Base-by-base conservation (phyloP, 2,888 invertebrate species). In the Gonocerus acuteangulatus region DNA sequence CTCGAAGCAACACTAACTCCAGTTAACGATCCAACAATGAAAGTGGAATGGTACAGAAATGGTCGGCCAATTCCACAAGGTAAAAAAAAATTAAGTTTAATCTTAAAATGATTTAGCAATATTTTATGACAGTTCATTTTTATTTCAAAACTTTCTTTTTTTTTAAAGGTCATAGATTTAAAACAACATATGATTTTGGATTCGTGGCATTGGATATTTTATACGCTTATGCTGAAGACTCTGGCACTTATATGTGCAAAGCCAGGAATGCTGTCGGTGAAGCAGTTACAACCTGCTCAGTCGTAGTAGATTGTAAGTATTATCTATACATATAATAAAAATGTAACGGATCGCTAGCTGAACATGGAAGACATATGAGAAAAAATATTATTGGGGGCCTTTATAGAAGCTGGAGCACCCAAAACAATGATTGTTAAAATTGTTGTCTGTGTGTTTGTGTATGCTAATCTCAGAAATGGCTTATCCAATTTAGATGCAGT, bases 21-120 rank as follows among this genome's bases (percentile, higher is more conserved):
- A 0, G 91, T 96, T 36, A 95, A 96, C 71, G 99, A 99, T 75
- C 95, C 97, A 2, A 94, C 94, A 7, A 96, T 99, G 96, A 86
- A 87, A 68, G 94, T 99, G 9, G 96, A 97, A 77, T 99, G 97
- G 99, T 95, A 84, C 77, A 89, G 92, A 74, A 93, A 99, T 76
- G 96, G 95, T 57, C 82, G 86, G 70, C 95, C 95, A 2, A 84
- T 99, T 70, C 88, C 89, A 71, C 87, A 88, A 72, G 92, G 75
- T 72, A 65, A 19, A 18, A 49, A 32, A 9, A 32, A 32, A 11
- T 32, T 9, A 11, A 32, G 11, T 9, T 32, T 6, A 9, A 9
- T 32, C 11, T 32, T 11, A n/a, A n/a, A n/a, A n/a, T n/a, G n/a
- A n/a, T n/a, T n/a, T n/a, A n/a, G 6, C 32, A 32, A 6, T 32